phyloP scores from a whole-genome alignment of 2,888 invertebrate species.

The Mesorhabditis spiculigera region DNA sequence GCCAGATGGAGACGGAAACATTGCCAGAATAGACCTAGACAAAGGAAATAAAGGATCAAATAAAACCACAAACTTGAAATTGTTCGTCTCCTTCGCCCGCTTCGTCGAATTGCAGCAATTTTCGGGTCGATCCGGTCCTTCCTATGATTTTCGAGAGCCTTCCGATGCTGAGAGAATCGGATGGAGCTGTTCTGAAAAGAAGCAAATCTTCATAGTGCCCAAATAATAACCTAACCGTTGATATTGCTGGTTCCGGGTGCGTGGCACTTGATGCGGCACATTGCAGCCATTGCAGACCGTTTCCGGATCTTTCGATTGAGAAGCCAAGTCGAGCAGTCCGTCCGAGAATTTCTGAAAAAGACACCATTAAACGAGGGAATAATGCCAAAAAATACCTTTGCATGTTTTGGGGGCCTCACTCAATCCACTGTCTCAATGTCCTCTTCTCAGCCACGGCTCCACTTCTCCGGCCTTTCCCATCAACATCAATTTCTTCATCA shows the following conservation, averaged over 20 bases:
- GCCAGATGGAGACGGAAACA: constrained; percentile 99
- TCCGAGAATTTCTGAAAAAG: constrained; percentile 39
- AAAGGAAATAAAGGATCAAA: not conserved
- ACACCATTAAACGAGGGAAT: not conserved
- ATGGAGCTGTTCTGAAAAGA: constrained; percentile 8
- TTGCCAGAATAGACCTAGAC: constrained; percentile 78
- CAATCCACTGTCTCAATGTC: constrained; percentile 85
- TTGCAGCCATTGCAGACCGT: too few species aligned
- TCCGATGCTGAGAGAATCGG: constrained; percentile 2
- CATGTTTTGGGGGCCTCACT: constrained; percentile 74
- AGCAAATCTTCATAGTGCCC: constrained; percentile 12
- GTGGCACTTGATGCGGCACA: constrained; percentile 41
- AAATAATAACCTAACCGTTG: constrained; percentile 46
- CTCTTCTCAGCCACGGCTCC: constrained; percentile 88
- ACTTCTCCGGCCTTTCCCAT: constrained; percentile 75
- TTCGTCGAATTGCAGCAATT: too few species aligned
- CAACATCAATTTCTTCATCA: constrained; percentile 90
- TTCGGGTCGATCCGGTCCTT: not conserved
- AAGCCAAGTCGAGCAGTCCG: constrained; percentile 37
- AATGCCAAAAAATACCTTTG: constrained; percentile 40
- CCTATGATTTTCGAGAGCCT: not conserved
- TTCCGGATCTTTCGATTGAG: constrained; percentile 51
- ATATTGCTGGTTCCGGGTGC: constrained; percentile 62
- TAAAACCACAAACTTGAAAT: not conserved
- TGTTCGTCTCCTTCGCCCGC: too few species aligned